Conservation (phyloP, 92 coral and sea anemone species). For the Virgularia gustaviana region DNA sequence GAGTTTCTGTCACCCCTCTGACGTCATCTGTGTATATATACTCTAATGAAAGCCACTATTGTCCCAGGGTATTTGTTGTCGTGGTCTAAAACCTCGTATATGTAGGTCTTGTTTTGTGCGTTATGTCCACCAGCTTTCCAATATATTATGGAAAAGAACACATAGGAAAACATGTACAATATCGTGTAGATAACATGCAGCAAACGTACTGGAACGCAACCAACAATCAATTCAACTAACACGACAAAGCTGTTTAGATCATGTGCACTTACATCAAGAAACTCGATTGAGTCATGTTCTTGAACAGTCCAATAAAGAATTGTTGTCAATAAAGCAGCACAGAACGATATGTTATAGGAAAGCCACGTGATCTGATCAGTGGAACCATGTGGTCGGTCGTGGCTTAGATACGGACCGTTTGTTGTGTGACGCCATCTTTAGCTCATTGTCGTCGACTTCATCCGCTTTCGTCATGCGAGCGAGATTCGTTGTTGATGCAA, state of each 20-base stretch:
- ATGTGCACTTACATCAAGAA: slow-evolving; percentile 69
- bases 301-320: slow-evolving; percentile 68
- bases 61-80: slow-evolving; percentile 58
- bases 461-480: slow-evolving; percentile 2
- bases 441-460: slow-evolving; percentile 11
- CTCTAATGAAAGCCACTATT: slow-evolving; percentile 47
- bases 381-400: slow-evolving; percentile 63
- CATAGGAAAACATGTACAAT: slow-evolving; percentile 59
- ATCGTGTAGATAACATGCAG: slow-evolving; percentile 78
- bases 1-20: no score
- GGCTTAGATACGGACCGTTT: slow-evolving; percentile 22
- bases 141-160: slow-evolving; percentile 77
- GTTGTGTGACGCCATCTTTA: not conserved
- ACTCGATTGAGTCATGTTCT: slow-evolving; percentile 31
- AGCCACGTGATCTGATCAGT: slow-evolving; percentile 77
- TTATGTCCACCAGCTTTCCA: slow-evolving; percentile 78
- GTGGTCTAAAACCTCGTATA: slow-evolving; percentile 68
- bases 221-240: slow-evolving; percentile 53
- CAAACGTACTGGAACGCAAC: slow-evolving; percentile 64
- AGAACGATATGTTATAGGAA: slow-evolving; percentile 56
- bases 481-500: no score
- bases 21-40: no score
- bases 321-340: slow-evolving; percentile 54
- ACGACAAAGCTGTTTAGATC: slow-evolving; percentile 63
- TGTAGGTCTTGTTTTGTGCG: slow-evolving; percentile 53